Base-by-base conservation (phyloP, 2,888 invertebrate species). In the Volucella zonaria region DNA sequence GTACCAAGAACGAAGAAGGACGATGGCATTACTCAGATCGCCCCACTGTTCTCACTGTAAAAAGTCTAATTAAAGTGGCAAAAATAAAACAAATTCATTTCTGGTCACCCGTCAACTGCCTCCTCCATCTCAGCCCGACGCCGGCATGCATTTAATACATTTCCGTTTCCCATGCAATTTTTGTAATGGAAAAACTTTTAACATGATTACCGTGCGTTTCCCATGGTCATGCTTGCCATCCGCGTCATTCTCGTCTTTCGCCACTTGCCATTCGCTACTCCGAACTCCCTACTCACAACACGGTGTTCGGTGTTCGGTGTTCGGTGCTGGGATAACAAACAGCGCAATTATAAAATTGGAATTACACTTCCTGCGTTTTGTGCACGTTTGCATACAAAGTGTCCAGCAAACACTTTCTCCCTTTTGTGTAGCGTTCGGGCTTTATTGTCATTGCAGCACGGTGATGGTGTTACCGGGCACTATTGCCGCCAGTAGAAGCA, bases 131-230 rank as follows among this genome's bases (percentile, higher is more conserved):
- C 40, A 0, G 10, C 38, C 3, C 31, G 38, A 2, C 14, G 14
- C 11, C 31, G 40, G 2, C 54, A 58, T 58, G 49, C 54, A 56
- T 52, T 67, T 67, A 8, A 14, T 31, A 70, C 38, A 59, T 31
- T 31, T 31, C 31, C 31, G 45, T 61, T 64, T 66, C 64, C n/a
- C 45, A 56, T 71, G 67, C 76, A 85, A 80, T 85, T 81, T 85
- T 77, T 70, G 59, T 86, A 86, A 86, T 86, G 86, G 86, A 82
- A 86, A 86, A 86, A 86, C 86, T 86, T 82, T 86, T 86, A 86
- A 86, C 70, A 82, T 86, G 77, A 86, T 86, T 86, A 86, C 82
- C 11, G 77, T 86, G 77, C 81, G 77, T 82, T 85, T 85, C 64
- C 73, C 42, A 73, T 73, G 68, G 51, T 59, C 56, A 71, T 62